Base-by-base conservation (phyloP, 2,888 invertebrate genomes). In the Clanis bilineata region DNA sequence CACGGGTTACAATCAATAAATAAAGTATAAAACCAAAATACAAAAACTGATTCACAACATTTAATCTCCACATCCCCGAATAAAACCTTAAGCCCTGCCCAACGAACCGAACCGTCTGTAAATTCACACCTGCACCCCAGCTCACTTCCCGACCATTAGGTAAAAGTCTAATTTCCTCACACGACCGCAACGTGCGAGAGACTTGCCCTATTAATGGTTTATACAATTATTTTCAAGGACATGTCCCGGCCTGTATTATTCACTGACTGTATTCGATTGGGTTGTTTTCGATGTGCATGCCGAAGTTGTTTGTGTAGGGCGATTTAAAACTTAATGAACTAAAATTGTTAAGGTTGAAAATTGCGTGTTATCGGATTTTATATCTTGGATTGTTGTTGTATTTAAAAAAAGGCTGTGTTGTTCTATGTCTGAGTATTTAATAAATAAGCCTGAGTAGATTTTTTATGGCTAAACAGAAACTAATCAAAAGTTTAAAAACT, bases 121-220 rank as follows among this genome's bases (percentile, higher is more conserved):
- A 47, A 51, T 51, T 51, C 54, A 3, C 22, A 51, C 9, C 4
- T 57, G 57, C 56, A 25, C n/a, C 60, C 41, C 12, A 43, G 22
- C 32, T 59, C 51, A 59, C 32, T 59, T 59, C 59, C 59, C 59
- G 41, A 41, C 51, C 59, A 59, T 59, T 59, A 59, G 32, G 25
- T 59, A 55, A 54, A 59, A 59, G 54, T 59, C 59, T 59, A 55
- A 59, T 58, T 61, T 62, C 61, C 55, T 2, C 21, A 6, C 54
- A 10, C 28, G 12, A 58, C 68, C 36, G 57, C 60, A 57, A 64
- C 71, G 56, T 62, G 32, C 55, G 59, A 62, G 73, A 71, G 67
- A 67, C 66, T 65, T 64, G 67, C 67, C 71, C 74, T 76, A 76
- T 76, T 75, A 76, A 74, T 71, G 73, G 67, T 71, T 76, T 69